A percentile compares a stretch with the other conserved stretches of the same genome.
These are phyloP conservation scores for Heliconius aoede DNA, from an alignment of 2,888 invertebrate species.

Conservation along the genomic window DNA sequence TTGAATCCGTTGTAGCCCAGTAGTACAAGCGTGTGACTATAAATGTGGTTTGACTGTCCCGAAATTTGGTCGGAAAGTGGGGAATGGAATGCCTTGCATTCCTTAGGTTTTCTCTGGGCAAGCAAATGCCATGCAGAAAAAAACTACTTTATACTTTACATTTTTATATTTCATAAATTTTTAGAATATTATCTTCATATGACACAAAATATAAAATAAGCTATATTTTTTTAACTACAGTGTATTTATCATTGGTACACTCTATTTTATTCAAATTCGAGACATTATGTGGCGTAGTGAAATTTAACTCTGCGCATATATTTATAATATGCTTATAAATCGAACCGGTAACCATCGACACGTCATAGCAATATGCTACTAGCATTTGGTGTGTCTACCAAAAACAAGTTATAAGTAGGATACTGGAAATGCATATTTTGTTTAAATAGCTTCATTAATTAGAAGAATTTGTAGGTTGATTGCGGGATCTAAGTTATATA, in stretches of 20 bases:
- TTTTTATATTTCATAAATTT: neutral
- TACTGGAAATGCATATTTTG: slow-evolving; percentile 17
- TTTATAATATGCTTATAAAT: neutral
- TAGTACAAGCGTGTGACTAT: too few species aligned
- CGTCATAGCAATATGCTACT: neutral
- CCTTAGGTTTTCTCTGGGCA: too few species aligned
- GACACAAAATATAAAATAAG: too few species aligned
- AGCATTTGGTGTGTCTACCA: neutral
- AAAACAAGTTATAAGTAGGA: slow-evolving; percentile 26
- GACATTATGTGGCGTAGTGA: neutral
- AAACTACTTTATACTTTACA: too few species aligned
- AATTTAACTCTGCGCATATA: neutral
- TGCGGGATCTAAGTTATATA: slow-evolving; percentile 34
- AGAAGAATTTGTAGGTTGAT: slow-evolving; percentile 41
- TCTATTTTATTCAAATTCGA: neutral
- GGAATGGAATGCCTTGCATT: neutral
- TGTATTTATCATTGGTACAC: neutral
- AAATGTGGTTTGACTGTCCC: neutral
- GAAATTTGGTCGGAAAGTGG: neutral
- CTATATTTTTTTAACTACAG: neutral
- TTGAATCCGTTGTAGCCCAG: neutral
- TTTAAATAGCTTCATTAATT: slow-evolving; percentile 33
- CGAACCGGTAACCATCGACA: neutral
- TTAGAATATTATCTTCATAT: neutral
- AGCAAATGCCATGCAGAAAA: too few species aligned